A percentile compares a stretch with the other conserved stretches of the same genome.
Evolutionary conservation across 1,140 invertebrate genomes (phyloP).

Genomic region (Rhizoglyphus robini): DNA sequence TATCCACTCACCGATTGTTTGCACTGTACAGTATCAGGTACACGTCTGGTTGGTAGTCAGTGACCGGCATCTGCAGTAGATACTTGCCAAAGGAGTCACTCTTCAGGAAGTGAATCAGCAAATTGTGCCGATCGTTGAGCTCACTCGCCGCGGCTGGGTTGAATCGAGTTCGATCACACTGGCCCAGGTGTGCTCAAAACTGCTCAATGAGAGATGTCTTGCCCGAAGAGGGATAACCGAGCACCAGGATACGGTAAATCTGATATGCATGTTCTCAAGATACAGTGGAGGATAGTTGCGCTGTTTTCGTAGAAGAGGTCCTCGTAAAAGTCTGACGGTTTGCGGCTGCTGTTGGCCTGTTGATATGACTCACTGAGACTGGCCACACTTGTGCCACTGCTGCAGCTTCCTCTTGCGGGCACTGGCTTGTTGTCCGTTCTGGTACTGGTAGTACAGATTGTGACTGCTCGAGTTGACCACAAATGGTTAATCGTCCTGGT

Average conservation of each 20-base stretch:
- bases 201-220: constrained; percentile 17
- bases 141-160: not conserved
- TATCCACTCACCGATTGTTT: constrained; percentile 20
- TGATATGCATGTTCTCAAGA: not conserved
- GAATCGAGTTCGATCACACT: not conserved
- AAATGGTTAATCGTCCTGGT: not conserved
- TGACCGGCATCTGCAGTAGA: constrained; percentile 35
- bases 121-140: not conserved
- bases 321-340: too few relatives aligned
- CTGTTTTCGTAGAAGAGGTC: too few relatives aligned
- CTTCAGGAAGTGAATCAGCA: constrained; percentile 13
- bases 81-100: constrained; percentile 1
- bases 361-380: too few relatives aligned
- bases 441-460: not conserved
- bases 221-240: constrained; percentile 14
- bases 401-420: not conserved
- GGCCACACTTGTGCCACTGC: too few relatives aligned
- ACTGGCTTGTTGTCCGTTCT: not conserved
- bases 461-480: constrained; percentile 1
- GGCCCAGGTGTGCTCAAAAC: not conserved
- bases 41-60: constrained; percentile 56
- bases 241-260: constrained; percentile 17
- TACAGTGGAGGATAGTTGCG: constrained; percentile 10
- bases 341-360: too few relatives aligned
- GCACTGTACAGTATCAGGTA: constrained; percentile 81